Evolutionary conservation across 1,140 invertebrate species (phyloP).

Genomic region (Trichonephila clavipes): DNA sequence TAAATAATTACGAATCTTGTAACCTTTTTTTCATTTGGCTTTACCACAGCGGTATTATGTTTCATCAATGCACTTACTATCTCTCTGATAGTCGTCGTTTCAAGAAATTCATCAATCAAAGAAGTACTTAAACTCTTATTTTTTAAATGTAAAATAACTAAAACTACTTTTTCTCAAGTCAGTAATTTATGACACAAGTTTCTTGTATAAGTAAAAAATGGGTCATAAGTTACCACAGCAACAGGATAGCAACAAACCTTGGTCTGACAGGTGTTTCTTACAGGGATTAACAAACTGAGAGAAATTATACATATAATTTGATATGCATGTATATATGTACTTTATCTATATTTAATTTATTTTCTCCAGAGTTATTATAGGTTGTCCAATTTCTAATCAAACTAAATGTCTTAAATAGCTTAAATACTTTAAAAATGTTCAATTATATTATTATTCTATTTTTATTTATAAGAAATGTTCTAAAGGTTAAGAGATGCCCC

Average conservation of each 20-base stretch:
- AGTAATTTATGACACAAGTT: constrained; percentile 10
- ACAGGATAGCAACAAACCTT: not conserved
- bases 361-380: not conserved
- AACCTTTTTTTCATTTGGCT: not conserved
- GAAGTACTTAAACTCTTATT: not conserved
- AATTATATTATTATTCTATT: too few relatives aligned
- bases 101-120: not conserved
- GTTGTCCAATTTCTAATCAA: too few relatives aligned
- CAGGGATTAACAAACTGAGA: not conserved
- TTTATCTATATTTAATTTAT: not conserved
- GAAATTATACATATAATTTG: not conserved
- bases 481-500: too few relatives aligned
- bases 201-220: not conserved
- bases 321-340: not conserved
- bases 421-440: too few relatives aligned
- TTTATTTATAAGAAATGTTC: too few relatives aligned
- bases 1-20: not conserved
- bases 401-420: too few relatives aligned
- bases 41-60: not conserved
- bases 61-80: not conserved
- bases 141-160: not conserved
- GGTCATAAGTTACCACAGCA: constrained; percentile 16
- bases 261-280: not conserved
- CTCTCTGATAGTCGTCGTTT: not conserved
- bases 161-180: not conserved